phyloP scores from a whole-genome alignment of 2,113 vertebrate genomes.

The Struthio camelus region DNA sequence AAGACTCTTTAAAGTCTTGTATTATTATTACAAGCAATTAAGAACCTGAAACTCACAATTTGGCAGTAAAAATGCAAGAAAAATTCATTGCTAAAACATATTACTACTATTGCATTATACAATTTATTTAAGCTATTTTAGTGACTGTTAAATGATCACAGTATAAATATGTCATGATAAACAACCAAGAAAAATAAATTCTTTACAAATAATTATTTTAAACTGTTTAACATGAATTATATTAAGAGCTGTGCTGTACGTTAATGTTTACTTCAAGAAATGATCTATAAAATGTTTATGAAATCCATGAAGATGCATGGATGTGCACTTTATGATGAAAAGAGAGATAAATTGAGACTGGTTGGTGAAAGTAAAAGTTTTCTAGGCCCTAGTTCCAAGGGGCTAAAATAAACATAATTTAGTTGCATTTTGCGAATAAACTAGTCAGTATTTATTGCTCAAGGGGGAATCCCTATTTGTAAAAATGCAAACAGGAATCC shows the following conservation, averaged over 20 bases:
- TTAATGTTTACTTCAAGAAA: neutral
- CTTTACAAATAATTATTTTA: neutral
- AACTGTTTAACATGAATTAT: neutral
- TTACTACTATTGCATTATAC: neutral
- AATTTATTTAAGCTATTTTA: neutral
- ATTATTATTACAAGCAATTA: neutral
- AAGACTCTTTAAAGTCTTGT: neutral
- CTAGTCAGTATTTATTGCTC: neutral
- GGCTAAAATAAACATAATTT: neutral
- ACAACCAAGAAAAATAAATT: neutral
- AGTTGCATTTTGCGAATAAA: neutral
- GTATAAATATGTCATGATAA: neutral
- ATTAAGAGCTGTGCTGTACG: neutral
- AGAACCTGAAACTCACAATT: neutral
- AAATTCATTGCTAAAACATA: neutral
- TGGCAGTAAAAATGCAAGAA: neutral
- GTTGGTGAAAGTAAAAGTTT: neutral
- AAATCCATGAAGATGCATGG: neutral
- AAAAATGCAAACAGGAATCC: conserved; percentile 21
- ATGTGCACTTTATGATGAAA: neutral
- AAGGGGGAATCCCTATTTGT: neutral
- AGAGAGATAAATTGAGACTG: neutral
- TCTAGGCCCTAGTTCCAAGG: neutral
- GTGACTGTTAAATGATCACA: neutral
- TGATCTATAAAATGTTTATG: neutral